phyloP scores from a whole-genome alignment of 2,113 vertebrate genomes.

The Catagonus wagneri region DNA sequence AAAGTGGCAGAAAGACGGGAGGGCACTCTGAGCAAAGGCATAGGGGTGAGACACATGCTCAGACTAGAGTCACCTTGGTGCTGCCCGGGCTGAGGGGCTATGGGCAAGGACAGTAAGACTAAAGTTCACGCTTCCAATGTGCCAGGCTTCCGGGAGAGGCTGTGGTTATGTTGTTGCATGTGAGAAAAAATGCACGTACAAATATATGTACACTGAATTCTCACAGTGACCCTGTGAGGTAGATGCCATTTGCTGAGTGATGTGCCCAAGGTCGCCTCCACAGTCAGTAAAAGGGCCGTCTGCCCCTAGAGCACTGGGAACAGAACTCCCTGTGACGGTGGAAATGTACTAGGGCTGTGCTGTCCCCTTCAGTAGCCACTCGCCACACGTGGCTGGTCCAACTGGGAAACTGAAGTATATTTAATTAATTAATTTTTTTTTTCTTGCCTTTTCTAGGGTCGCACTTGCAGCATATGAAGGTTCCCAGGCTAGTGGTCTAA shows the following conservation, averaged over 20 bases:
- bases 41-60: not conserved
- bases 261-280: not conserved
- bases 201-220: not conserved
- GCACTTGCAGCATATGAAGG: too few relatives aligned
- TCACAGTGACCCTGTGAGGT: not conserved
- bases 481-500: too few relatives aligned
- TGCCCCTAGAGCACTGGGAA: not conserved
- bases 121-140: not conserved
- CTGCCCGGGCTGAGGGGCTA: not conserved
- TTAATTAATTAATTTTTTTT: too few relatives aligned
- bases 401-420: not conserved
- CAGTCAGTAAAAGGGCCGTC: not conserved
- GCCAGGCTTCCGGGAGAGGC: not conserved
- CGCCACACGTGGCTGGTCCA: not conserved
- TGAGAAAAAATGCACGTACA: accelerated
- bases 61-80: not conserved
- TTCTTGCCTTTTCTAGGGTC: too few relatives aligned
- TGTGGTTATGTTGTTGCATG: not conserved
- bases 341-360: not conserved
- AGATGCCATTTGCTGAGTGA: not conserved
- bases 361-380: too few relatives aligned
- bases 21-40: not conserved
- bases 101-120: not conserved
- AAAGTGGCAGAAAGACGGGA: not conserved
- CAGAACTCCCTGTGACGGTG: not conserved